These are phyloP conservation scores for Drosophila subquinaria DNA, from an alignment of 2,888 invertebrate genomes.

Conservation along the genomic window DNA sequence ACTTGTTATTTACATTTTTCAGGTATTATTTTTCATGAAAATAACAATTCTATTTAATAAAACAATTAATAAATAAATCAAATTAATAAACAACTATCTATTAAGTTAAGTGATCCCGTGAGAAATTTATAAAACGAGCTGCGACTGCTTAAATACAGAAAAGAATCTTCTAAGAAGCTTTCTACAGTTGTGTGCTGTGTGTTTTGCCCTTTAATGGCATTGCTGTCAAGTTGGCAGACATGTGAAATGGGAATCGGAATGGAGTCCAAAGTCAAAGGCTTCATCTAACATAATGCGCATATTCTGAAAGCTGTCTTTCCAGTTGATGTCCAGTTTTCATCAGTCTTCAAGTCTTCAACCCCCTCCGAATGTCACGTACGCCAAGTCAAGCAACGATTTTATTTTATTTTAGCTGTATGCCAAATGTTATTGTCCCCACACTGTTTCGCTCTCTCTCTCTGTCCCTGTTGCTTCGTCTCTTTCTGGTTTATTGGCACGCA, in stretches of 20 bases:
- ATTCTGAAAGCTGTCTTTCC: slow-evolving; percentile 52
- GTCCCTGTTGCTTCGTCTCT: slow-evolving; percentile 7
- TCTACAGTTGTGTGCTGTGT: not conserved
- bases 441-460: not conserved
- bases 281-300: slow-evolving; percentile 69
- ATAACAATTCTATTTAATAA: not conserved
- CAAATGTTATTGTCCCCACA: slow-evolving; percentile 45
- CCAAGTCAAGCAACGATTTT: slow-evolving; percentile 27
- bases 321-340: slow-evolving; percentile 21
- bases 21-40: not conserved
- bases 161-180: slow-evolving; percentile 1
- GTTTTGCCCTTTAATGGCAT: slow-evolving; percentile 9
- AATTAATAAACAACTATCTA: no score
- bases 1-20: no score
- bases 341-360: slow-evolving; percentile 5
- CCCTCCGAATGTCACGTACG: slow-evolving; percentile 49
- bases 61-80: no score
- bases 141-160: not conserved
- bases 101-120: not conserved
- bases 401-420: slow-evolving; percentile 24
- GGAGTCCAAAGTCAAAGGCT: slow-evolving; percentile 33
- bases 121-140: not conserved
- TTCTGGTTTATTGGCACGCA: slow-evolving; percentile 50
- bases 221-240: slow-evolving; percentile 7
- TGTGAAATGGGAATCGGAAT: not conserved